These are phyloP conservation scores for Dermatemys mawii DNA, from an alignment of 2,113 vertebrate species.

Conservation along the genomic window DNA sequence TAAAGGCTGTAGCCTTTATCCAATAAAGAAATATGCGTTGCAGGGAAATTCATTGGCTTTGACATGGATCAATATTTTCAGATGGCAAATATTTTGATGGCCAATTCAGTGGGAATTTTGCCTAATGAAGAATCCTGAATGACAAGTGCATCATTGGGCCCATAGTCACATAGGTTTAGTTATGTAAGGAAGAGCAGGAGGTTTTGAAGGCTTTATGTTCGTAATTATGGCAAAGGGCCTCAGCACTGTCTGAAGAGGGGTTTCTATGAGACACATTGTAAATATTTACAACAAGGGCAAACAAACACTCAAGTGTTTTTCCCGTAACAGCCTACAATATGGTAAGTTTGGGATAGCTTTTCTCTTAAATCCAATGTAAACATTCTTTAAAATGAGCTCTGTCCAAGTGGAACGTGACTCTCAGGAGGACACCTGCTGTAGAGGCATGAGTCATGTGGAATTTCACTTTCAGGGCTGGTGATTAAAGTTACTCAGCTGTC, in stretches of 20 bases:
- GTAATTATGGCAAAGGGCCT: neutral
- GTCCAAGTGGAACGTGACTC: fast-evolving
- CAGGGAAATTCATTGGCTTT: neutral
- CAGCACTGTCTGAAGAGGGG: neutral
- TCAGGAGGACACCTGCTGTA: neutral
- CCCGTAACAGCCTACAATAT: neutral
- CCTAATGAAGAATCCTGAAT: neutral
- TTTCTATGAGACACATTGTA: neutral
- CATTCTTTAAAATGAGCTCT: neutral
- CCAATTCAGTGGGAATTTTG: neutral
- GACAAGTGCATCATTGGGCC: fast-evolving
- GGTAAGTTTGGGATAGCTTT: fast-evolving
- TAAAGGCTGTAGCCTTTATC: too few relatives aligned
- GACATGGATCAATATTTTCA: neutral
- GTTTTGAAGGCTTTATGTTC: fast-evolving
- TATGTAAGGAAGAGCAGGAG: fast-evolving
- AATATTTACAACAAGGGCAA: neutral
- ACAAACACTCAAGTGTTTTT: neutral
- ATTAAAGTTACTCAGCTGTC: neutral
- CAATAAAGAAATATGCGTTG: neutral
- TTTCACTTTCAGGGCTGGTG: neutral
- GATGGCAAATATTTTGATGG: neutral
- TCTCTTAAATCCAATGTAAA: neutral
- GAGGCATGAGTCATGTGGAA: neutral
- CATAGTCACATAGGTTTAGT: neutral